phyloP scores from a whole-genome alignment of 2,113 vertebrate genomes.

The Alosa alosa region DNA sequence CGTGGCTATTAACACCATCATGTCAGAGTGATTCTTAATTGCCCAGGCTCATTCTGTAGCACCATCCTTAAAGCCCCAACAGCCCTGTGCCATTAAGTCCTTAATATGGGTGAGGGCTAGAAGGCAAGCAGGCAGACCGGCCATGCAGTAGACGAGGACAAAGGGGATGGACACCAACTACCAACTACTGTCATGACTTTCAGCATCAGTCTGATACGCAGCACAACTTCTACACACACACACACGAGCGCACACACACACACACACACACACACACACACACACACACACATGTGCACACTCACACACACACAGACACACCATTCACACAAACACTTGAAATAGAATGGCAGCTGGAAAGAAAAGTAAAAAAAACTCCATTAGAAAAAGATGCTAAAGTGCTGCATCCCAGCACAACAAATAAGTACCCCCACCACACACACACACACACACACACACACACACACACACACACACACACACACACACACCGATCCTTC shows the following conservation, averaged over 20 bases:
- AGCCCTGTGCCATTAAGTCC: not conserved
- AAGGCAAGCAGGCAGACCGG: no score
- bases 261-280: not conserved
- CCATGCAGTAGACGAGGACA: no score
- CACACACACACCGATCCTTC: not conserved
- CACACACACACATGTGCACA: not conserved
- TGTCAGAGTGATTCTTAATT: not conserved
- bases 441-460: no score
- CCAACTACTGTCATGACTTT: no score
- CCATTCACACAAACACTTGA: not conserved
- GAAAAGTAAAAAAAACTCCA: not conserved
- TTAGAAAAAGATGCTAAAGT: conserved; percentile 3
- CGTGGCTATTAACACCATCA: not conserved
- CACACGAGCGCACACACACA: not conserved
- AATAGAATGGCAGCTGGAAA: not conserved
- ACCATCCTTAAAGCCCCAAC: not conserved
- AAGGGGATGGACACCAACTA: no score
- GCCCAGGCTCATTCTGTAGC: no score
- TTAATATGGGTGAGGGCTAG: not conserved
- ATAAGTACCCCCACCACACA: not conserved
- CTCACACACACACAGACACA: not conserved
- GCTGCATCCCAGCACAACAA: not conserved
- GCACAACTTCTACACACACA: not conserved
- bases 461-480: no score
- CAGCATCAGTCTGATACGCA: not conserved